Conservation (phyloP, 2,113 vertebrate species). For the Ranitomeya variabilis region DNA sequence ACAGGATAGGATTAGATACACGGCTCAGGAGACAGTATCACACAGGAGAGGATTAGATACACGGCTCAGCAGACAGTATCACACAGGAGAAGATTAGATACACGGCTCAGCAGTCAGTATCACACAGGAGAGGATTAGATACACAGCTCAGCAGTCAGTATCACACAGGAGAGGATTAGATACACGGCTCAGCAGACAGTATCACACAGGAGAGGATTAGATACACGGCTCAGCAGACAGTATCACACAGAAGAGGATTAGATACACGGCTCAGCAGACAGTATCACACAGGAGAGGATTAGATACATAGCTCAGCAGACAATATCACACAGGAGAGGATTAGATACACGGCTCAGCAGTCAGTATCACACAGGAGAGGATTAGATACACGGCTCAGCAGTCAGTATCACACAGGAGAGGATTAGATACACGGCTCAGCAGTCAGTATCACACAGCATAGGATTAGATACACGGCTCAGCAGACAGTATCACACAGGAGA, state of each 20-base stretch:
- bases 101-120: background rate
- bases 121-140: background rate
- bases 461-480: background rate
- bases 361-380: no score
- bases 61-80: background rate
- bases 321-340: background rate
- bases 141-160: background rate
- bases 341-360: background rate
- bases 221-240: background rate
- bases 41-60: background rate
- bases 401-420: no score
- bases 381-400: background rate
- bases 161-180: background rate
- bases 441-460: no score
- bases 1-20: background rate
- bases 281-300: background rate
- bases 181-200: background rate
- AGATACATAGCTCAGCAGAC: background rate
- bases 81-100: background rate
- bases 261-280: background rate
- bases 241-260: background rate
- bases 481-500: no score
- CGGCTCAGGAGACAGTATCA: background rate
- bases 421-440: background rate
- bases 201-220: background rate